Evolutionary conservation across 1,140 invertebrate genomes (phyloP).

Genomic region (Ceratina calcarata): DNA sequence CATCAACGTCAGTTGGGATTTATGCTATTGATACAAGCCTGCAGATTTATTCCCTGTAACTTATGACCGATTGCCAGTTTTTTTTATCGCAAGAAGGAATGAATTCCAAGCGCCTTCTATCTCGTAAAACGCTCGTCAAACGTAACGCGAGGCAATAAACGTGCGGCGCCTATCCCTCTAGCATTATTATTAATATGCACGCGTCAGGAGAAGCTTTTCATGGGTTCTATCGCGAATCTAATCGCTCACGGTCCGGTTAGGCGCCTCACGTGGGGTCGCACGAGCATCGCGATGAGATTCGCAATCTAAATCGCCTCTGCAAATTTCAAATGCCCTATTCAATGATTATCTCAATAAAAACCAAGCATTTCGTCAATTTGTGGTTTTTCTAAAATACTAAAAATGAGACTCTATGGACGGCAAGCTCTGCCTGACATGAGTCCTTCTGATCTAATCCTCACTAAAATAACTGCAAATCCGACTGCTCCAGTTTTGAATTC

Average conservation of each 20-base stretch:
- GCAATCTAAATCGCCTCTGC: neutral
- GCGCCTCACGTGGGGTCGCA: constrained; percentile 13
- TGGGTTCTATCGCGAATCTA: neutral
- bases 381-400: too few species aligned
- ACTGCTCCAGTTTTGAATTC: too few species aligned
- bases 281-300: neutral
- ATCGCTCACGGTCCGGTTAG: neutral
- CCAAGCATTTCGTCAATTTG: too few species aligned
- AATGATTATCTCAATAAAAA: too few species aligned
- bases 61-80: neutral
- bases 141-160: neutral
- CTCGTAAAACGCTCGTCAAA: neutral
- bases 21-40: neutral
- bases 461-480: too few species aligned
- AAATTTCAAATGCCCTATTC: constrained; percentile 23
- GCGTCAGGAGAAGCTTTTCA: neutral
- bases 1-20: neutral
- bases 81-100: neutral
- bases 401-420: too few species aligned
- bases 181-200: constrained; percentile 14
- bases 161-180: neutral
- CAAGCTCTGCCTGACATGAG: too few species aligned
- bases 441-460: too few species aligned
- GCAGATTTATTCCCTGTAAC: neutral
- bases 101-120: neutral